Evolutionary conservation across 2,888 invertebrate genomes (phyloP), one percentile per base, ranked within the genome.

Genomic region (Aspidapion aeneum): DNA sequence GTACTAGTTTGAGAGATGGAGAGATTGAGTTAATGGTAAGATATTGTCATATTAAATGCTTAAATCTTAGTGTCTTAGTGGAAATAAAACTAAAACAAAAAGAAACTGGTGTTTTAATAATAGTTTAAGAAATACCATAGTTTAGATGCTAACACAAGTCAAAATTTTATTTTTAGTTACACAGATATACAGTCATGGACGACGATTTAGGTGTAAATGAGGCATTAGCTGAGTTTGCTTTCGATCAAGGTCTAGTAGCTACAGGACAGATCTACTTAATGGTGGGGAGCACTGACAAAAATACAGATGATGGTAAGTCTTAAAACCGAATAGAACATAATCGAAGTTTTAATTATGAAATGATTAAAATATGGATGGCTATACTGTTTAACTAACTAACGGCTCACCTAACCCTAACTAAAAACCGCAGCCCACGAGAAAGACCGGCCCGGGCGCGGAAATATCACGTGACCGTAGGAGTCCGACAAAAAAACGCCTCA

Each of bases 141-240:
- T n/a, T n/a, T n/a, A n/a, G n/a, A n/a, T n/a, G n/a, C n/a, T n/a
- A n/a, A n/a, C n/a, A n/a, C n/a, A n/a, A n/a, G n/a, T n/a, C n/a
- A n/a, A n/a, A 52, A 52, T 17, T 19, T 18, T 54, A 52, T 21
- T 71, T 78, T 7, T 68, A 88, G 89, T 75, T 90, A 0, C 96
- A 98, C 74, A 85, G 98, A 60, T 83, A 96, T 57, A 77, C 94
- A 5, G 75, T 94, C 1, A 82, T 84, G 55, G 98, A 98, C 72
- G 98, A 98, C 75, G 90, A 89, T 0, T 93, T 94, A 71, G 98
- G 98, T 0, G 96, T 98, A 0, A 91, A 85, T 0, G 96, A 98
- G 79, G 88, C 95, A 0, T 78, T 98, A 0, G 91, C 96, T 74
- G 98, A 98, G 79, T 83, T 84, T 0, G 88, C 85, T 0, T 87